Evolutionary conservation across 2,888 invertebrate species (phyloP).

Genomic region (Drosophila setosimentum): DNA sequence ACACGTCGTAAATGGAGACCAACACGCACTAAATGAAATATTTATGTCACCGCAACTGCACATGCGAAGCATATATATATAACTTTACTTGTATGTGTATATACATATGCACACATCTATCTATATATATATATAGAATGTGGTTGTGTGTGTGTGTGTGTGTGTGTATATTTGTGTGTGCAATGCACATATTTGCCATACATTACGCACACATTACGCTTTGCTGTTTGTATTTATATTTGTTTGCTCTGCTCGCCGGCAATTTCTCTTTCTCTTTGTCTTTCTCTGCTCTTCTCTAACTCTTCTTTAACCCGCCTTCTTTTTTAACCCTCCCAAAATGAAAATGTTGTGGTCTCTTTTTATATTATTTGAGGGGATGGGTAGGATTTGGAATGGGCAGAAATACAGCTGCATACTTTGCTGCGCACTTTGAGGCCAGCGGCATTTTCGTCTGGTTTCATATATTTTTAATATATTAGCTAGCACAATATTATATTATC

Average conservation of each 20-base stretch:
- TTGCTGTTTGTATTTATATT: conserved; percentile 53
- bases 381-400: not conserved
- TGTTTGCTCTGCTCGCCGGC: conserved; percentile 39
- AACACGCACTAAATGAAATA: conserved; percentile 78
- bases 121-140: not conserved
- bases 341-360: conserved; percentile 52
- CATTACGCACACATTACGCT: conserved; percentile 78
- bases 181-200: conserved; percentile 71
- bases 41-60: conserved; percentile 61
- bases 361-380: conserved; percentile 30
- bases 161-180: conserved; percentile 36
- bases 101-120: not conserved
- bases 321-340: conserved; percentile 50
- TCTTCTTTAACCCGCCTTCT: not conserved
- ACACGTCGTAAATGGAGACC: conserved; percentile 73
- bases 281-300: not conserved
- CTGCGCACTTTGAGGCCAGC: conserved; percentile 69
- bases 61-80: conserved; percentile 8
- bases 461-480: conserved; percentile 77
- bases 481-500: conserved; percentile 77
- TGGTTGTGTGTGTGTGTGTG: conserved; percentile 3
- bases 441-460: conserved; percentile 59
- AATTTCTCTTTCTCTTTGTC: conserved; percentile 14
- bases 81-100: not conserved
- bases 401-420: conserved; percentile 56